Evolutionary conservation across 2,797 vertebrate species (phyloP), one percentile per base, ranked within the genome.

Genomic region (Cetoscarus ocellatus): DNA sequence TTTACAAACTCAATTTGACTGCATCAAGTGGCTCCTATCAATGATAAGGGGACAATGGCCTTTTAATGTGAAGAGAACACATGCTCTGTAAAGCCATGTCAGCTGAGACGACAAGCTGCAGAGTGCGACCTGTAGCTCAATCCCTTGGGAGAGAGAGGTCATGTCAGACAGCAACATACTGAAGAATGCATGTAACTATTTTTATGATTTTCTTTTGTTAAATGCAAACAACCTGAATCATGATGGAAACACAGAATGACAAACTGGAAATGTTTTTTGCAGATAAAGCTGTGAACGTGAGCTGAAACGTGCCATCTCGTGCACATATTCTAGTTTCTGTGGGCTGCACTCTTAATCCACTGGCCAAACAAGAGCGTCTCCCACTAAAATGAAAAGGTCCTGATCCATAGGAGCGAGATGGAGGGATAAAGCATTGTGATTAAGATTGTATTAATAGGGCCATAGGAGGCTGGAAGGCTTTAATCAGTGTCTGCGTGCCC

Each of bases 401-500:
- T 92, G 89, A 94, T 92, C 93, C 90, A 89, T 87, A 90, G 92
- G 91, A 92, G 89, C 78, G 82, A 72, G 92, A 92, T 91, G 82
- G 81, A 90, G 87, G 93, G 93, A 95, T 94, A 93, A 95, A 94
- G 91, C 92, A 92, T 93, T 94, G 93, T 95, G 93, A 94, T 95
- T 95, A 95, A 95, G 92, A 94, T 93, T 93, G 93, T 93, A 95
- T 95, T 95, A 95, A 94, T 94, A 91, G 93, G 91, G 92, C 93
- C 93, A 94, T 92, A 91, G 93, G 90, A 95, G 90, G 88, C 89
- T 94, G 94, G 94, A 94, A 93, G 88, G 93, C 91, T 95, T 95
- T 95, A 95, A 95, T 95, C 95, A 95, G 94, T 94, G 92, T 93
- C 93, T 95, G 94, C 87, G 90, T 86, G 88, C 85, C 83, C 59